Evolutionary conservation across 2,113 vertebrate genomes (phyloP), one percentile per base, ranked within the genome.

Genomic region (Seriola rivoliana): DNA sequence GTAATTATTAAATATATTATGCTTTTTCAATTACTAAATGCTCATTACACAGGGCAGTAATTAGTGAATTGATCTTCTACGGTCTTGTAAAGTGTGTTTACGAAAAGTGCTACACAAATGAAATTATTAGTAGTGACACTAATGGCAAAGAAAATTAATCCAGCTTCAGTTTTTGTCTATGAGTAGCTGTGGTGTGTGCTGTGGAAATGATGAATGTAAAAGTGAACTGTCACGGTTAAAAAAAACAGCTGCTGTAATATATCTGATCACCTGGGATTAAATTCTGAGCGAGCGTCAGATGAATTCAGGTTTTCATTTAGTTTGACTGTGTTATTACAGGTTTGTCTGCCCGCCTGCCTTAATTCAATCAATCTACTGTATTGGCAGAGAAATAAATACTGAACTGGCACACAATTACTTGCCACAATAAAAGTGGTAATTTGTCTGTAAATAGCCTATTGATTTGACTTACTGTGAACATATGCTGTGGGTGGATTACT

Each of bases 401-500:
- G 80, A 85, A 71, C 76, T 71, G 67, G 73, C 74, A 84, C 82
- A 89, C 72, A 63, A 88, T 87, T 87, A 91, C 87, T 77, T 87
- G 66, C 68, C 74, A 81, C 79, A 85, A 79, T 84, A 70, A 91
- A 90, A 77, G 60, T 78, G 71, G 68, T 82, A 68, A 87, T 91
- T 88, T 87, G 81, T 89, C 85, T 82, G 88, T 85, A 78, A 89
- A 88, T 82, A 76, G 77, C 71, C n/a, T 81, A 91, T 88, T 79
- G 84, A 91, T 93, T 69, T 63, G 54, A 50, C n/a, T 62, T 63
- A 12, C 50, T 69, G 65, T 75, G 80, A 75, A 57, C 72, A 67
- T 46, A 68, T 4, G 34, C 42, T 68, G 65, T 75, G 70, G 65
- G 85, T 60, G 75, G 60, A 82, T 85, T 85, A 84, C 79, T 79